Percentiles rank a stretch among this genome's conserved stretches.
Conservation (phyloP, 2,113 vertebrate genomes). For the Isichthys henryi region DNA sequence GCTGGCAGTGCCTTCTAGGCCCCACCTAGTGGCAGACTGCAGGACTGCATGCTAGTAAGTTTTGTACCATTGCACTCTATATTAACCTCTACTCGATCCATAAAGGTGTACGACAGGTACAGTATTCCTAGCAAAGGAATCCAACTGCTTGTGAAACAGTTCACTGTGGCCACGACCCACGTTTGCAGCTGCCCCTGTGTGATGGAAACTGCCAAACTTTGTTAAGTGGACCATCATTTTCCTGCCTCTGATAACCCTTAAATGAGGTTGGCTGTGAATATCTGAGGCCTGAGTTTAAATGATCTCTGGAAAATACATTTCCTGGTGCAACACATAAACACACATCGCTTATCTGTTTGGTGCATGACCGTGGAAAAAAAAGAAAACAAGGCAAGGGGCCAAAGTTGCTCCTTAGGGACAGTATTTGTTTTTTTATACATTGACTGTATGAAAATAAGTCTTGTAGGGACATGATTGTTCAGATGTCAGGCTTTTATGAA, state of each 20-base stretch:
- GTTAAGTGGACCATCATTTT: neutral
- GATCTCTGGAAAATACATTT: slow-evolving; percentile 8
- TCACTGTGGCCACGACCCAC: neutral
- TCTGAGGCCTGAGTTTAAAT: neutral
- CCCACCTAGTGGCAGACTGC: neutral
- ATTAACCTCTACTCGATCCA: neutral
- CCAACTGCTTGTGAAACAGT: neutral
- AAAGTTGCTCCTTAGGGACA: neutral
- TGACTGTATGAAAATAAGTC: neutral
- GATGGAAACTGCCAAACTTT: neutral
- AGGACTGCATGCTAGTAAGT: neutral
- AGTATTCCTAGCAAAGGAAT: neutral
- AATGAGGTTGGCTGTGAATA: neutral
- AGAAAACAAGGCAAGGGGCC: neutral
- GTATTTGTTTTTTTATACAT: neutral
- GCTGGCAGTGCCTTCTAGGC: neutral
- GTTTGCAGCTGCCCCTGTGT: neutral
- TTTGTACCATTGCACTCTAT: neutral
- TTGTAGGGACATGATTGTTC: neutral
- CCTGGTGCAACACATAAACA: neutral
- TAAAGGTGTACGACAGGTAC: neutral
- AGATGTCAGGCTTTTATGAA: neutral
- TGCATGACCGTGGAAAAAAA: neutral
- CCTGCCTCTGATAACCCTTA: neutral
- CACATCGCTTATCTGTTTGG: neutral